Conservation (phyloP, 1,140 invertebrate species). For the Lepidurus couesii region DNA sequence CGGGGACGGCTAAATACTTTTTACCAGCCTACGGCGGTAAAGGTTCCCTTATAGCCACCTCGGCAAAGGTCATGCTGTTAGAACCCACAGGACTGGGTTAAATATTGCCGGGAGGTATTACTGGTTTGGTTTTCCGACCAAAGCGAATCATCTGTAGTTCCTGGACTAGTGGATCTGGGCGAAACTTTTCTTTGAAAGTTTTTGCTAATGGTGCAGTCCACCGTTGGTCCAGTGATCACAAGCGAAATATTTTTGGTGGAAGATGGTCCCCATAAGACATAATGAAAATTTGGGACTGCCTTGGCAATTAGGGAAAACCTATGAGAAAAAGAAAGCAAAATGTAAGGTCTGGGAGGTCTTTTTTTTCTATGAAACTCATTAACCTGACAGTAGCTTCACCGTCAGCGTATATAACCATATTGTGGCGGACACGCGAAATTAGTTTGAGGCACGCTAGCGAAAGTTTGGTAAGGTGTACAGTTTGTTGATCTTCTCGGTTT, state of each 20-base stretch:
- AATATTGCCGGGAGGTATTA: not conserved
- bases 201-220: slow-evolving; percentile 39
- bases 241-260: slow-evolving; percentile 46
- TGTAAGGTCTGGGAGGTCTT: not conserved
- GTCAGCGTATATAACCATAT: slow-evolving; percentile 34
- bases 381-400: slow-evolving; percentile 33
- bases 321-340: slow-evolving; percentile 27
- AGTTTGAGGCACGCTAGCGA: slow-evolving; percentile 41
- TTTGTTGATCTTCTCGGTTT: not conserved
- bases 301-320: slow-evolving; percentile 47
- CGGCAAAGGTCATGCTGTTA: not conserved
- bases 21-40: no score
- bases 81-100: not conserved
- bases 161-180: not conserved
- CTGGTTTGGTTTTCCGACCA: not conserved
- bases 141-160: not conserved
- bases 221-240: slow-evolving; percentile 47
- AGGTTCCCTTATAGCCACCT: no score
- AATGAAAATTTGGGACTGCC: slow-evolving; percentile 42
- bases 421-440: slow-evolving; percentile 41
- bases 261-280: slow-evolving; percentile 46
- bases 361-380: not conserved
- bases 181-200: not conserved
- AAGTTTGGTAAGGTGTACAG: slow-evolving; percentile 40
- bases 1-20: no score